Percentiles rank a stretch among this genome's conserved stretches.
phyloP scores from a whole-genome alignment of 1,140 invertebrate genomes.

The Drosophila melanica region DNA sequence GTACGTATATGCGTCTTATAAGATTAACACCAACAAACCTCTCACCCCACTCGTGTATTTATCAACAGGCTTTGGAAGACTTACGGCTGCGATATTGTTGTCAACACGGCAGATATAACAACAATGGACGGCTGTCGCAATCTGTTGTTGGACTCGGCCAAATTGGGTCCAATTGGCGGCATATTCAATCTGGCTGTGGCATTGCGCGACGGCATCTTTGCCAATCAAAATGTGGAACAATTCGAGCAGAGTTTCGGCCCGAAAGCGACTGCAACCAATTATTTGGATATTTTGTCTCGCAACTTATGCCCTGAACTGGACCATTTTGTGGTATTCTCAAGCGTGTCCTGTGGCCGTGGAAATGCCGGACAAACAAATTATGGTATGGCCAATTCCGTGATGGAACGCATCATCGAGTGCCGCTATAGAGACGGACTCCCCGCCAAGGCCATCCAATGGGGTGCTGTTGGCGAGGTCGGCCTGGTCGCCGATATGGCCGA shows the following conservation, averaged over 20 bases:
- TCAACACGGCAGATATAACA: constrained; percentile 88
- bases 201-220: constrained; percentile 87
- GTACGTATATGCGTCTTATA: constrained; percentile 71
- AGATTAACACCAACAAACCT: background rate
- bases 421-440: constrained; percentile 86
- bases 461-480: constrained; percentile 89
- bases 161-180: constrained; percentile 89
- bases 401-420: constrained; percentile 89
- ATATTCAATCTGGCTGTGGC: constrained; percentile 93
- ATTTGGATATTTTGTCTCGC: constrained; percentile 86
- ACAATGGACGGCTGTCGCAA: constrained; percentile 86
- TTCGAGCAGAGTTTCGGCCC: constrained; percentile 86
- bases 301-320: constrained; percentile 86
- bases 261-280: constrained; percentile 87
- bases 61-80: constrained; percentile 86
- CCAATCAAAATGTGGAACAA: constrained; percentile 87
- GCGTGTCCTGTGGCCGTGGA: constrained; percentile 93
- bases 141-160: constrained; percentile 87
- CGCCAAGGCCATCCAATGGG: constrained; percentile 89
- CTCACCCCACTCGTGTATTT: background rate
- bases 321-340: constrained; percentile 93
- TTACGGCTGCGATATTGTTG: constrained; percentile 87
- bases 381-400: constrained; percentile 90
- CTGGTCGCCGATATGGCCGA: constrained; percentile 92
- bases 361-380: constrained; percentile 96